Conservation (phyloP, 2,113 vertebrate genomes). For the pig (Sus scrofa) region T2T-Sscrofa CM000829.6:70338501-70339000, state of each 20-base stretch:
- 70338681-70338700: too few species aligned
- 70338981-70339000: not conserved
- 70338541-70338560: too few species aligned
- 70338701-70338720: too few species aligned
- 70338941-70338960: not conserved
- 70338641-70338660: too few species aligned
- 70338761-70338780: conserved; percentile 11
- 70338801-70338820: not conserved
- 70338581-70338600: too few species aligned
- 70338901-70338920: not conserved
- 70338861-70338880: conserved; percentile 9
- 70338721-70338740: too few species aligned
- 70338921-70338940: not conserved
- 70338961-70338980: not conserved
- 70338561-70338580: too few species aligned
- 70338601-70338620: too few species aligned
- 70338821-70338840: not conserved
- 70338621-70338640: too few species aligned
- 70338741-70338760: not conserved
- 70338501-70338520: not conserved
- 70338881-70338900: not conserved
- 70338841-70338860: not conserved
- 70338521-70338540: too few species aligned
- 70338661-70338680: too few species aligned
- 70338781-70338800: not conserved